Evolutionary conservation across 1,140 invertebrate genomes (phyloP), one percentile per base, ranked within the genome.

Genomic region (Aphelenchoides fujianensis): DNA sequence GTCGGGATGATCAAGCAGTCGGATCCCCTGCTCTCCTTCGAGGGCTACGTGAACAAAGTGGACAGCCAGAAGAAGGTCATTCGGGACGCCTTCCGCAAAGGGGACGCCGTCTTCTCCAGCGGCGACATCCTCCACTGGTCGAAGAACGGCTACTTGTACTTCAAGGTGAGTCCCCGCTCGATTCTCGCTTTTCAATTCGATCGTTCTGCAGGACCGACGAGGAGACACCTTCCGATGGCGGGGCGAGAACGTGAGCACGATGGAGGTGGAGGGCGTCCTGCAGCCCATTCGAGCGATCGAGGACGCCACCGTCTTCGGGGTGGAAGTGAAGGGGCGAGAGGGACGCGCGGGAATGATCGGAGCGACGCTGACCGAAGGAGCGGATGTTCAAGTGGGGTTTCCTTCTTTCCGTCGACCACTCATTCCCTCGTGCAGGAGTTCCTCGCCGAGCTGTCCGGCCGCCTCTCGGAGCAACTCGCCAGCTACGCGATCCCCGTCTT

Each of bases 241-340:
- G 85, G 95, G 96, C 12, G 97, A 99, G 87, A 99, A 99, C 86
- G 95, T 98, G 0, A 96, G 93, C 1, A 98, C 97, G 0, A 91
- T 91, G 3, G 96, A 99, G 88, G 91, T 98, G 1, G 96, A 99
- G 86, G 92, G 90, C 1, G 89, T 94, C 64, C 89, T 98, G 0
- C 95, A 92, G 72, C 92, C 73, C 92, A 92, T 92, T 31, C 88
- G 91, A 28, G 88, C 90, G 67, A 91, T 95, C 75, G 89, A 91
- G 81, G 95, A 98, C 85, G 92, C 91, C 62, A 90, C 96, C 35
- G 94, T 97, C 7, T 97, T 93, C 85, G 94, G 95, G 30, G 94
- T 97, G 0, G 88, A 92, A 86, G 91, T 78, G 5, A 82, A 74
- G 12, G 89, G 91, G 59, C 88, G 89, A 66, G 95, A 98, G 86